Base-by-base conservation (phyloP, 2,113 vertebrate species). In the Scytalopus superciliaris region DNA sequence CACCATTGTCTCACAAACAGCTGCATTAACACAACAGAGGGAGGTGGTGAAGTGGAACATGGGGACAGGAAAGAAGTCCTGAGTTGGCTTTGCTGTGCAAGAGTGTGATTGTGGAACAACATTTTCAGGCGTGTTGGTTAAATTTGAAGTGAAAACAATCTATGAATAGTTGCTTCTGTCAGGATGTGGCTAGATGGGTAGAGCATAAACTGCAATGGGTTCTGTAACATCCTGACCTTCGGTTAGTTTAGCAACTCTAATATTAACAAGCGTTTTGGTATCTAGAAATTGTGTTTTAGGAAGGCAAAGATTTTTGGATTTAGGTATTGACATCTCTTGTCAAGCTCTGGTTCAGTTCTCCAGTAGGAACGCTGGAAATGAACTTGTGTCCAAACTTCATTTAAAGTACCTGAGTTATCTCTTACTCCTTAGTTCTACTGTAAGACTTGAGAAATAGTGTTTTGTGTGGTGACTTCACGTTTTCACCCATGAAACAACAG, bases 161-260 rank as follows among this genome's bases (percentile, higher is more conserved):
- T 67, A 14, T 87, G 70, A 74, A 83, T 69, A 91, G 39, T 90
- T 90, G 69, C 79, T 94, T 80, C 35, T 87, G 2, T 84, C 93
- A 94, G 91, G 89, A 93, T 96, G 93, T 87, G 88, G 82, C 81
- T 91, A 68, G 49, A 67, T 62, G 84, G 44, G 45, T 63, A 86
- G 17, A 91, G 42, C 8, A 6, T 52, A 59, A 91, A 10, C 62
- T 80, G 55, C 9, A 4, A 67, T 35, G 2, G 82, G 23, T 82
- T 75, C 80, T 82, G 55, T 84, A 24, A 87, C 72, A 69, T 44
- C 50, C 42, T 89, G 62, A 69, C 37, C 80, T 84, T 86, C 21
- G n/a, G 30, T 72, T 62, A 79, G 27, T 64, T 95, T 74, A 89
- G 63, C 77, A 83, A 15, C 39, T 72, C 33, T 39, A 35, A 50